Evolutionary conservation across 1,140 invertebrate genomes (phyloP).

Genomic region (Penaeus chinensis): DNA sequence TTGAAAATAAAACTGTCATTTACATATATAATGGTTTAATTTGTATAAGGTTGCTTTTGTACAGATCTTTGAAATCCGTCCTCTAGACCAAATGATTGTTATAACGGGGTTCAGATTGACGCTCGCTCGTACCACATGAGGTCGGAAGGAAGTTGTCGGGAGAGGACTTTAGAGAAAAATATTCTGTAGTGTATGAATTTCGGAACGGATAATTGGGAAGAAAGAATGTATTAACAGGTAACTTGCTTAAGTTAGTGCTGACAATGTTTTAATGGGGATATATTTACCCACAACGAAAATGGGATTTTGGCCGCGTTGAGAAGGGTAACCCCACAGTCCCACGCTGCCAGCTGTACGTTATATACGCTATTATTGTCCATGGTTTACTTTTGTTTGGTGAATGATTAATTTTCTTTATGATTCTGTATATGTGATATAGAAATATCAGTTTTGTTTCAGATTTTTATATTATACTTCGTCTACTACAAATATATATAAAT

Average conservation of each 20-base stretch:
- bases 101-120: neutral
- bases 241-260: no score
- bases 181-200: no score
- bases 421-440: no score
- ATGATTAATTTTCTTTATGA: no score
- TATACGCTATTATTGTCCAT: neutral
- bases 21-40: neutral
- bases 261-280: no score
- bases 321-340: neutral
- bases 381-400: no score
- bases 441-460: no score
- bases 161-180: no score
- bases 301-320: slow-evolving; percentile 7
- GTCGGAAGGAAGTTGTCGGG: neutral
- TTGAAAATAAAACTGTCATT: neutral
- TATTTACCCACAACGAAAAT: no score
- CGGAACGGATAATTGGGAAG: no score
- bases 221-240: no score
- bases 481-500: neutral
- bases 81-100: neutral
- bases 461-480: no score
- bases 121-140: neutral
- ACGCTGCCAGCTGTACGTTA: slow-evolving; percentile 7
- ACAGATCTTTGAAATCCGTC: neutral
- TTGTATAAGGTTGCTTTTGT: neutral